Evolutionary conservation across 2,113 vertebrate species (phyloP), one percentile per base, ranked within the genome.

Genomic region (Esox niger): DNA sequence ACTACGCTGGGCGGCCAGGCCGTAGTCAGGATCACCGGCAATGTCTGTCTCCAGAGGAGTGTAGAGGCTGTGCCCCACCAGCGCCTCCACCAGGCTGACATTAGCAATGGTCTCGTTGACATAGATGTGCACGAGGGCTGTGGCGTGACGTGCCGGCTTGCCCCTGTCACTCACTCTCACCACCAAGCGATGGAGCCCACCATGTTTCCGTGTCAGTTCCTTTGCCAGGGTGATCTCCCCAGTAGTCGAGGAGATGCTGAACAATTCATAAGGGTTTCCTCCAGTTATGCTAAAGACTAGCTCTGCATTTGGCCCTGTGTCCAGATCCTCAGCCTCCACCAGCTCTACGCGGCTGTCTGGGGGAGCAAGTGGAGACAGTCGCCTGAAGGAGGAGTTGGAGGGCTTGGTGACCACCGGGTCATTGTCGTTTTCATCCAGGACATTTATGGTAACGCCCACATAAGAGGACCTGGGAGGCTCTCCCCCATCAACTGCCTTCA

Each of bases 391-490:
- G 15, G 94, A 95, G 7, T 99, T 99, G 75, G 96, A 96, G 6
- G 97, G 97, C 20, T 94, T 95, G 0, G 95, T 98, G 75, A 99
- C 93, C 11, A 96, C 95, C 1, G 97, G 96, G 1, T 97, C 94
- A 0, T 99, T 99, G 86, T 99, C 97, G 9, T 99, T 99, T 85
- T 99, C 97, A 77, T 99, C 97, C 32, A 99, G 85, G 31, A 99
- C 96, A 0, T 99, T 99, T 86, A 99, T 99, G 27, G 95, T 98
- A 73, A 99, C 95, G 0, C 95, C 96, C 0, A 99, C 97, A 0
- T 97, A 99, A 17, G 97, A 95, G 1, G 96, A 99, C 66, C 96
- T 90, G n/a, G 95, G 95, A 2, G 97, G 96, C 47, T 95, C 91
- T 2, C 97, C 97, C 2, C 92, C 89, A 0, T 99, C 97, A 62